phyloP scores from a whole-genome alignment of 2,797 vertebrate genomes.

The Lophotriccus pileatus region DNA sequence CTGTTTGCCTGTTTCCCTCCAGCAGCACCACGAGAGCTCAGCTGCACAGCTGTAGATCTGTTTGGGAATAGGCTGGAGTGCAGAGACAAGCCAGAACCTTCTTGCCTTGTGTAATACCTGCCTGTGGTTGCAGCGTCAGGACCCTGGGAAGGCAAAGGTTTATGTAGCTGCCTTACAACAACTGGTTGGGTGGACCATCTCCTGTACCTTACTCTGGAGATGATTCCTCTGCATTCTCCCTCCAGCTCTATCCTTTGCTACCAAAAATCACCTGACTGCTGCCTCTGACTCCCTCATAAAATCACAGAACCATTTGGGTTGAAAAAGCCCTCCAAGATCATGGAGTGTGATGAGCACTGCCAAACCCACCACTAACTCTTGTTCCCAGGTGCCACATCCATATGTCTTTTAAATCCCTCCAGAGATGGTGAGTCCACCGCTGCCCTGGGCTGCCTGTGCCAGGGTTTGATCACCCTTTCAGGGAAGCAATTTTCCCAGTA shows the following conservation, averaged over 20 bases:
- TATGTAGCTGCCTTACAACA: neutral
- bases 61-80: neutral
- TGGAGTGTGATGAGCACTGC: neutral
- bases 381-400: neutral
- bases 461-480: neutral
- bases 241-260: neutral
- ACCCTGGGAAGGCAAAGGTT: neutral
- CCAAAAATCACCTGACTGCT: neutral
- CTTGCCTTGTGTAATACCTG: neutral
- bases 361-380: neutral
- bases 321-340: neutral
- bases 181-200: neutral
- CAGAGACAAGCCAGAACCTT: neutral
- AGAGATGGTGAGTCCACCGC: neutral
- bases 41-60: neutral
- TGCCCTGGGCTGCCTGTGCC: neutral
- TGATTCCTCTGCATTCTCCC: neutral
- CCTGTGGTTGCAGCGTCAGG: fast-evolving
- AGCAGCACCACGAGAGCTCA: neutral
- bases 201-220: neutral
- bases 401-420: neutral
- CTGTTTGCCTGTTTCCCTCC: neutral
- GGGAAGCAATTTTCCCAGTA: neutral
- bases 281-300: neutral
- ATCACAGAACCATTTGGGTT: neutral